These are phyloP conservation scores for Autographa gamma DNA, from an alignment of 2,888 invertebrate genomes.

Conservation along the genomic window DNA sequence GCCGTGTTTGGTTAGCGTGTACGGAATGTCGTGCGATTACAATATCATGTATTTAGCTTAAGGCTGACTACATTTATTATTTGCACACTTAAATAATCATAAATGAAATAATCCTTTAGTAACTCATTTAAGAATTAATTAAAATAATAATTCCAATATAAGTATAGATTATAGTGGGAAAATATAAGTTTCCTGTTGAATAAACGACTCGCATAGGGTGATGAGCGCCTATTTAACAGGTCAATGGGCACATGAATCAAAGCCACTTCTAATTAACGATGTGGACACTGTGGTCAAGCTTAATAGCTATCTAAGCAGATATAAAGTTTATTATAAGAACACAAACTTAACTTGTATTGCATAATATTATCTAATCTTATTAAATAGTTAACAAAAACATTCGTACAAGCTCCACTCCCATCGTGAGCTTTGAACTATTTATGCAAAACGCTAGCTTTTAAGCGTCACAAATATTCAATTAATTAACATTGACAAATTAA, in stretches of 20 bases:
- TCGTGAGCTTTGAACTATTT: too few relatives aligned
- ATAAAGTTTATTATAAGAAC: neutral
- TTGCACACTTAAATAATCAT: neutral
- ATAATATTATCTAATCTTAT: too few relatives aligned
- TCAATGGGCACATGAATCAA: conserved; percentile 1
- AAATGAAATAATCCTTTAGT: conserved; percentile 5
- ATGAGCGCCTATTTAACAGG: neutral
- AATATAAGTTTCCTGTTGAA: neutral
- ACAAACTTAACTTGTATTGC: neutral
- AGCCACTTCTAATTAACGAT: neutral
- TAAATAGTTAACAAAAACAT: too few relatives aligned
- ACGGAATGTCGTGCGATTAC: conserved; percentile 7
- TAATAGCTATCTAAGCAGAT: neutral
- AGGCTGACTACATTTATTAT: conserved; percentile 16
- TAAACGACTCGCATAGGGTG: neutral
- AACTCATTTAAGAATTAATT: neutral
- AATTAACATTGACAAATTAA: neutral
- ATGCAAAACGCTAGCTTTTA: too few relatives aligned
- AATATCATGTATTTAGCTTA: conserved; percentile 25
- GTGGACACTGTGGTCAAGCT: neutral
- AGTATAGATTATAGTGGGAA: neutral
- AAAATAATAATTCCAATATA: neutral
- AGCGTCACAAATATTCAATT: too few relatives aligned
- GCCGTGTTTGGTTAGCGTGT: neutral
- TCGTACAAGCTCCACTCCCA: too few relatives aligned